phyloP scores from a whole-genome alignment of 2,797 vertebrate genomes.

The Gouania willdenowi region DNA sequence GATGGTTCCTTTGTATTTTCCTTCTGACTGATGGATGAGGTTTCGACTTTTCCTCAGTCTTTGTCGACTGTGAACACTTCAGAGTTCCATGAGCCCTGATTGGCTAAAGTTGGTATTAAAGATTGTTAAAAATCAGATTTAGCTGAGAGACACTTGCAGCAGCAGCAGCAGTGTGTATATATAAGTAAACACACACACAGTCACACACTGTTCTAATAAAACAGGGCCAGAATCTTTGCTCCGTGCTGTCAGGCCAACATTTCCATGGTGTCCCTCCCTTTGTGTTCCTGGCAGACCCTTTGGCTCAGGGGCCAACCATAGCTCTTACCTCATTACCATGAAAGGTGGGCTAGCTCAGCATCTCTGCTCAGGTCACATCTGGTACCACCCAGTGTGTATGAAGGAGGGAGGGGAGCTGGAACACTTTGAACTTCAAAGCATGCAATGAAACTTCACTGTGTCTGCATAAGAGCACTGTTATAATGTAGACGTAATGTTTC shows the following conservation, averaged over 20 bases:
- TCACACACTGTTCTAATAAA: constrained; percentile 47
- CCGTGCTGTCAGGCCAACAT: constrained; percentile 35
- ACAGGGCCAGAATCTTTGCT: constrained; percentile 19
- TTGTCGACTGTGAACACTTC: too few relatives aligned
- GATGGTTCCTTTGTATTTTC: too few relatives aligned
- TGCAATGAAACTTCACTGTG: constrained; percentile 20
- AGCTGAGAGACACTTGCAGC: too few relatives aligned
- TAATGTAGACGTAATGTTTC: not conserved
- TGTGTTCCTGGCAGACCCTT: constrained; percentile 44
- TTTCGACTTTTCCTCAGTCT: too few relatives aligned
- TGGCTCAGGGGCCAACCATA: constrained; percentile 39
- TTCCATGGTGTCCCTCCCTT: constrained; percentile 41
- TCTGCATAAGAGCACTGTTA: constrained; percentile 12
- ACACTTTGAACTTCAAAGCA: constrained; percentile 67
- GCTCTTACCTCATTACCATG: constrained; percentile 61
- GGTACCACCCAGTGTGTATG: constrained; percentile 40
- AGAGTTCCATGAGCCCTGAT: too few relatives aligned
- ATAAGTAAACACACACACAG: constrained; percentile 1
- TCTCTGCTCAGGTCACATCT: constrained; percentile 68
- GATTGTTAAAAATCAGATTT: too few relatives aligned
- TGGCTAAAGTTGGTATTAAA: too few relatives aligned
- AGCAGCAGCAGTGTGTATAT: too few relatives aligned
- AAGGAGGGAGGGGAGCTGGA: not conserved
- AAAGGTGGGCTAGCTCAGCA: constrained; percentile 57
- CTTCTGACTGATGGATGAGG: too few relatives aligned